Evolutionary conservation across 2,797 vertebrate genomes (phyloP).

Genomic region (Saxicola maurus): DNA sequence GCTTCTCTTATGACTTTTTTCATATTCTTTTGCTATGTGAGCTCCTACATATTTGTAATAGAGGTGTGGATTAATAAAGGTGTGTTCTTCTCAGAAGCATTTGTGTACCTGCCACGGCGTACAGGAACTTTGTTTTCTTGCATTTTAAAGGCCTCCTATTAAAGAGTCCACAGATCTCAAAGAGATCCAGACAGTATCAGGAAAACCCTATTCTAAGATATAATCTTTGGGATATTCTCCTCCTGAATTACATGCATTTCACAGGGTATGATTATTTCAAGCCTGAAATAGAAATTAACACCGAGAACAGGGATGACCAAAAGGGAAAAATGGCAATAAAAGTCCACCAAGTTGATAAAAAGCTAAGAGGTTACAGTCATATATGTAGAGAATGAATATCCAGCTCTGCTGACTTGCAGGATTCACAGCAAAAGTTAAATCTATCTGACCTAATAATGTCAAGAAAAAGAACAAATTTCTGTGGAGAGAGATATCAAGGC

Average conservation of each 20-base stretch:
- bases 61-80: background rate
- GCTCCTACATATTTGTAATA: background rate
- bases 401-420: background rate
- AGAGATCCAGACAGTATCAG: fast-evolving
- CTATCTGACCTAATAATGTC: background rate
- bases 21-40: background rate
- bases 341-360: background rate
- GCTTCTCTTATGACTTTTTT: background rate
- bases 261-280: background rate
- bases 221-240: background rate
- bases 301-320: background rate
- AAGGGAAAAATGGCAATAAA: background rate
- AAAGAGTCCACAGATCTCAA: background rate
- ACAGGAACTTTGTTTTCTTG: background rate
- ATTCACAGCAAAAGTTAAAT: background rate
- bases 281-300: background rate
- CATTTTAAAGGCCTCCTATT: background rate
- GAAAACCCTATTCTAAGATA: background rate
- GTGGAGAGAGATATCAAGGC: background rate
- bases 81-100: background rate
- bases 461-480: background rate
- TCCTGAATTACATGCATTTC: background rate
- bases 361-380: background rate
- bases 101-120: background rate
- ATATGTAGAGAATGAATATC: background rate